Evolutionary conservation across 2,797 vertebrate species (phyloP).

Genomic region (Dallia pectoralis): DNA sequence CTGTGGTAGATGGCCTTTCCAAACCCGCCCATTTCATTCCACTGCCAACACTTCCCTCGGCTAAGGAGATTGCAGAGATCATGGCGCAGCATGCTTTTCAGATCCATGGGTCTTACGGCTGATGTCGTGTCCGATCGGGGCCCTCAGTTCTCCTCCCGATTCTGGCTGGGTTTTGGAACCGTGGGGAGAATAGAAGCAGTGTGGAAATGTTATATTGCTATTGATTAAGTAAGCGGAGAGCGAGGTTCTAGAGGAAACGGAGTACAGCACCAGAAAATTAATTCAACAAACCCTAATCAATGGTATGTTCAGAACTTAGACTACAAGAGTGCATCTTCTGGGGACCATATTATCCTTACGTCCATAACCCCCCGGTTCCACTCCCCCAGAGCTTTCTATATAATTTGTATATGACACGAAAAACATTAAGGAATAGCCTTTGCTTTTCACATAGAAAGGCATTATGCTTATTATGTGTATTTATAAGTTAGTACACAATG

Average conservation of each 20-base stretch:
- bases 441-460: background rate
- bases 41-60: too few species aligned
- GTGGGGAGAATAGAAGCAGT: background rate
- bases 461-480: background rate
- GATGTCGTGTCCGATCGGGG: too few species aligned
- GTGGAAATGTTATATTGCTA: background rate
- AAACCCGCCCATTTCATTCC: too few species aligned
- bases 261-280: background rate
- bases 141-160: too few species aligned
- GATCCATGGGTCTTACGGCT: too few species aligned
- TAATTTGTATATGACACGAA: conserved; percentile 10
- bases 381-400: conserved; percentile 7
- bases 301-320: background rate
- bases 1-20: too few species aligned
- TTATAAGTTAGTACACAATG: background rate
- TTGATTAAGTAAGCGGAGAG: too few species aligned
- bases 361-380: background rate
- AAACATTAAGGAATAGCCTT: background rate
- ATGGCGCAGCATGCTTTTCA: too few species aligned
- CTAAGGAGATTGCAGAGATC: too few species aligned
- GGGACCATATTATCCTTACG: background rate
- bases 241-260: too few species aligned
- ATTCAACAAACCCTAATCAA: background rate
- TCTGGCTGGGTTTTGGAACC: too few species aligned
- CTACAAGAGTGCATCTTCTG: background rate